Evolutionary conservation across 2,888 invertebrate species (phyloP), one percentile per base, ranked within the genome.

Genomic region (Cephus pulcher): DNA sequence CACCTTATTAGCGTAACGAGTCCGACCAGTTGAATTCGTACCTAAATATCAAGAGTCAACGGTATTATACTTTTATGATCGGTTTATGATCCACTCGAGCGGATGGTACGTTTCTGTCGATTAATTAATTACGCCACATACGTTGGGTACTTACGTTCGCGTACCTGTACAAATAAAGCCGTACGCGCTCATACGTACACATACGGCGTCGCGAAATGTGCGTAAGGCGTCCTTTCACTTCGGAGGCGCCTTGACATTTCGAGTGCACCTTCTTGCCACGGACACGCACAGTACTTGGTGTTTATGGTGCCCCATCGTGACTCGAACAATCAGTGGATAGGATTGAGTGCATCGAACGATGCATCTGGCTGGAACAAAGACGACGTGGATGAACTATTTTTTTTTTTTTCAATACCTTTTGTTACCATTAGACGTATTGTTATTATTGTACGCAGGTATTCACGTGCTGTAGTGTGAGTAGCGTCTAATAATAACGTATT

Each of bases 201-300:
- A 23, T 23, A 56, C 23, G 23, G 40, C 9, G 9, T 56, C 71
- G 32, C 71, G 71, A 71, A 71, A 71, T 71, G 71, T 71, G 71
- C 71, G 71, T 71, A 71, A 71, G 71, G 68, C 79, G 81, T 84
- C 85, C 85, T 85, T 85, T 85, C 85, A 85, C 86, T 86, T 75
- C 40, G 9, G 78, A 69, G 78, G 79, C 79, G 82, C 85, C 85
- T 85, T 85, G 85, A 85, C 85, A 85, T 85, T 85, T 86, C 79
- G 78, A 77, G 78, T 78, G 68, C 35, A 37, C 12, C 71, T 71
- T 71, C 71, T 71, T 34, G 71, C 40, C 40, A 56, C 23, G 23
- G 40, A 56, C 40, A 56, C 40, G 40, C 40, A 56, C 40, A 23
- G 23, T 56, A 23, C 40, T 56, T 56, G 23, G 15, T 56, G 40